Evolutionary conservation across 2,113 vertebrate genomes (phyloP), one percentile per base, ranked within the genome.

Genomic region (Hirundichthys speculiger): DNA sequence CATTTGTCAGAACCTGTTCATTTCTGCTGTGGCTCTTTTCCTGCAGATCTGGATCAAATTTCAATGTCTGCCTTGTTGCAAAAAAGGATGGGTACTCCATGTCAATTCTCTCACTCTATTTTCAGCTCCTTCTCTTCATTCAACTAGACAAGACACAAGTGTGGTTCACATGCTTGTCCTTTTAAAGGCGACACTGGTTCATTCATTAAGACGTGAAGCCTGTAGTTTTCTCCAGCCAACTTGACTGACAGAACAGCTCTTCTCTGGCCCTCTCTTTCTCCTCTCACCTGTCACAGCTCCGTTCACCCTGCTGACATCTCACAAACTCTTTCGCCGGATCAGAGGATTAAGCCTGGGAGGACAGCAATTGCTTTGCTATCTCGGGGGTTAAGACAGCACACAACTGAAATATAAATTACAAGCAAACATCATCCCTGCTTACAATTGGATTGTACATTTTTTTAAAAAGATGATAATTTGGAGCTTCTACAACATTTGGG

Each of bases 271-370:
- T 67, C 70, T 57, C 57, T 64, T 58, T 64, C 69, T 74, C 43
- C 69, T 59, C 70, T 79, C 54, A 66, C 72, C 66, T 73, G 77
- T 81, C 82, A 77, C 68, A 64, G 69, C 73, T 73, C 65, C 59
- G 64, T 70, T 75, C 79, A 64, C 80, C 51, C 75, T 48, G n/a
- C 59, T 78, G 70, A 85, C 79, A 87, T 83, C 75, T 69, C 71
- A 78, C 61, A 70, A 75, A 45, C 68, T 75, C 62, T 53, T 66
- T 80, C 56, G 64, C 58, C 45, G 73, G 82, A 88, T 90, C 85
- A 82, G 76, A 75, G 69, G 82, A 75, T 85, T 78, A 82, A 84
- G 54, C 68, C 61, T 65, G 18, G 20, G 56, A 85, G 70, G 75
- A 75, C 66, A 81, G 76, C 74, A 64, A 74, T 60, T 79, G 63